Evolutionary conservation across 2,113 vertebrate species (phyloP).

Genomic region (Grallaria varia): DNA sequence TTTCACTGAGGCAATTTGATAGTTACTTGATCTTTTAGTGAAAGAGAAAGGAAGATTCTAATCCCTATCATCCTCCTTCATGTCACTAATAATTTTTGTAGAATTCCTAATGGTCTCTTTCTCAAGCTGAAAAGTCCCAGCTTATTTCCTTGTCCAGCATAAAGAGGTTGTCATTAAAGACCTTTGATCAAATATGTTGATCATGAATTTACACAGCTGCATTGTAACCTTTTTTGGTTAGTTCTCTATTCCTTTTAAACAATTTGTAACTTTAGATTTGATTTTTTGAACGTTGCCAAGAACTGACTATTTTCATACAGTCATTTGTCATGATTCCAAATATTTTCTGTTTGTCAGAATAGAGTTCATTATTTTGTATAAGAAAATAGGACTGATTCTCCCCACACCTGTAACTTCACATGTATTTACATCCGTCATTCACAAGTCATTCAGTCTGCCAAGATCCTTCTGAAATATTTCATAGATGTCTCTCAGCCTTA

Average conservation of each 20-base stretch:
- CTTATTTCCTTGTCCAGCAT: neutral
- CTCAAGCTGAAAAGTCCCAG: neutral
- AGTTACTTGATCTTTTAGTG: neutral
- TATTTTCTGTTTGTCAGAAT: neutral
- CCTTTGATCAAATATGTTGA: neutral
- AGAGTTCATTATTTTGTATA: neutral
- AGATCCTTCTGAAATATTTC: neutral
- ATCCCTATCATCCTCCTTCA: neutral
- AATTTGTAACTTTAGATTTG: neutral
- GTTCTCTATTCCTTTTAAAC: neutral
- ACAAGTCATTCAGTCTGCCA: neutral
- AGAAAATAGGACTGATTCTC: neutral
- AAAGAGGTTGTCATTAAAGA: neutral
- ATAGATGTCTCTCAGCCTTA: neutral
- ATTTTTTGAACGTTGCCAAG: neutral
- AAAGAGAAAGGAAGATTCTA: neutral
- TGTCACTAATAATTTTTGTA: neutral
- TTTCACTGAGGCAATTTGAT: neutral
- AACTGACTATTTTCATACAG: neutral
- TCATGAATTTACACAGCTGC: neutral
- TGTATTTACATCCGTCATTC: neutral
- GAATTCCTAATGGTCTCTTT: neutral
- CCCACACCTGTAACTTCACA: neutral
- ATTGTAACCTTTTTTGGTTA: neutral
- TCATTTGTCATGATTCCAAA: neutral